Conservation (phyloP, 2,888 invertebrate species). For the Heliconius erato region DNA sequence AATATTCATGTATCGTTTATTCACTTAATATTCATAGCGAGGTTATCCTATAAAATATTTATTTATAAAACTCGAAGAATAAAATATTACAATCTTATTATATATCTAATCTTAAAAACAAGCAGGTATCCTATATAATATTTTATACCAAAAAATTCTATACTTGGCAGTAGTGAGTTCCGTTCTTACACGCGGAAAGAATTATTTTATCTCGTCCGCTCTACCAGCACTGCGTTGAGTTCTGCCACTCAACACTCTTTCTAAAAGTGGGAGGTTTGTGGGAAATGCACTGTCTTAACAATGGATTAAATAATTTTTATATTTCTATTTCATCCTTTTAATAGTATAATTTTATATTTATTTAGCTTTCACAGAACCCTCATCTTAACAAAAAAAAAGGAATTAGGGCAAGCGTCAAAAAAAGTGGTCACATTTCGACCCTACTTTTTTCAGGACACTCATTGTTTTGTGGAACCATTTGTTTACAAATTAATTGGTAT, state of each 20-base stretch:
- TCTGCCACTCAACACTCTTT: too few species aligned
- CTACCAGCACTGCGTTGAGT: too few species aligned
- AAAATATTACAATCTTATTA: too few species aligned
- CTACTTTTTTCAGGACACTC: constrained; percentile 41
- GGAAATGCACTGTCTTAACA: too few species aligned
- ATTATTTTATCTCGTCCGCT: too few species aligned
- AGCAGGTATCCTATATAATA: too few species aligned
- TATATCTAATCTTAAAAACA: too few species aligned
- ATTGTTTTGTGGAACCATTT: constrained; percentile 67
- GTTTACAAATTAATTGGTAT: constrained; percentile 75
- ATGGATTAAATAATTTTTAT: too few species aligned
- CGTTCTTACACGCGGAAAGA: too few species aligned
- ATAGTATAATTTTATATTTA: neutral
- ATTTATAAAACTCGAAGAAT: neutral
- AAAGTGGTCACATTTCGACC: constrained; percentile 33
- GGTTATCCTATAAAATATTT: neutral
- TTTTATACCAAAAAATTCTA: too few species aligned
- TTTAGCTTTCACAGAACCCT: constrained; percentile 34
- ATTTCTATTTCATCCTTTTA: neutral
- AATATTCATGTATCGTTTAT: constrained; percentile 8
- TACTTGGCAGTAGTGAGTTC: too few species aligned
- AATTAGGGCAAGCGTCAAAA: constrained; percentile 32
- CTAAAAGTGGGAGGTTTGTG: too few species aligned
- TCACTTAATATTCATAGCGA: neutral
- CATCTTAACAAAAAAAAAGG: constrained; percentile 10